Evolutionary conservation across 2,888 invertebrate species (phyloP).

Genomic region (Callimorpha dominula): DNA sequence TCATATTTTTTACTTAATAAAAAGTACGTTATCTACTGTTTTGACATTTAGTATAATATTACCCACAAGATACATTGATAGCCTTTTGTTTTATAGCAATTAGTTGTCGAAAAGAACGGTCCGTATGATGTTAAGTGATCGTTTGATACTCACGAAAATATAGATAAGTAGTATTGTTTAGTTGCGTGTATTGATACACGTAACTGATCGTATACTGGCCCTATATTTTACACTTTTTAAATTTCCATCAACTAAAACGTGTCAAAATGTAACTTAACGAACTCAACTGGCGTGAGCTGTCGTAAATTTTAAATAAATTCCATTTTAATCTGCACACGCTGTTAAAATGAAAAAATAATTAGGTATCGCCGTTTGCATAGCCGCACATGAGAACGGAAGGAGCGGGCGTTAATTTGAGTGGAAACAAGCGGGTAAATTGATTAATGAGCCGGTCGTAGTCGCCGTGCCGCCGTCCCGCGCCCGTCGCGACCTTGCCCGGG

Average conservation of each 20-base stretch:
- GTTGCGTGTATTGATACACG: neutral
- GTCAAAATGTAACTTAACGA: too few relatives aligned
- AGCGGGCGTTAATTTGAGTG: conserved; percentile 69
- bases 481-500: conserved; percentile 39
- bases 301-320: too few relatives aligned
- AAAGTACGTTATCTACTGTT: too few relatives aligned
- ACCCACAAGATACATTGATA: too few relatives aligned
- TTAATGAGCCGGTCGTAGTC: conserved; percentile 58
- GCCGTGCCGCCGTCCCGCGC: conserved; percentile 11
- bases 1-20: too few relatives aligned
- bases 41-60: too few relatives aligned
- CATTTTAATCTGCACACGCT: too few relatives aligned
- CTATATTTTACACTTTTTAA: too few relatives aligned
- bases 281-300: too few relatives aligned
- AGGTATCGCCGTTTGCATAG: conserved; percentile 20
- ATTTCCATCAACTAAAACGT: too few relatives aligned
- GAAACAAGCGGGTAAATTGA: conserved; percentile 77
- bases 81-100: too few relatives aligned
- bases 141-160: neutral
- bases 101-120: too few relatives aligned
- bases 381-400: conserved; percentile 43
- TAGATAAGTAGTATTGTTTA: neutral
- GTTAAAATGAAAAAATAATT: neutral
- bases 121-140: neutral
- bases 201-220: neutral